Evolutionary conservation across 1,140 invertebrate species (phyloP).

Genomic region (Lycorma delicatula): DNA sequence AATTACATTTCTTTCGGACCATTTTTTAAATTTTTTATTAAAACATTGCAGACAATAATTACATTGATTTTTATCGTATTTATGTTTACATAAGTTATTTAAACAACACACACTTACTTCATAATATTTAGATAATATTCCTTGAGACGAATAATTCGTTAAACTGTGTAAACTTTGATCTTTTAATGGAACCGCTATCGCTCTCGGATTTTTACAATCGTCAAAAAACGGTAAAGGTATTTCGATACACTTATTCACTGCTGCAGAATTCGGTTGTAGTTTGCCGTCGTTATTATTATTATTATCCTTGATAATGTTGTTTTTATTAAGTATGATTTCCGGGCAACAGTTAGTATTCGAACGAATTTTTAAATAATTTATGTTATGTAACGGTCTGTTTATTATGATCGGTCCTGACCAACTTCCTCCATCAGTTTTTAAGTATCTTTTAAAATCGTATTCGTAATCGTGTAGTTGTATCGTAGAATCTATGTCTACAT

Average conservation of each 20-base stretch:
- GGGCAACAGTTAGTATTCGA: too few relatives aligned
- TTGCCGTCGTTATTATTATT: not conserved
- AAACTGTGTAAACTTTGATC: not conserved
- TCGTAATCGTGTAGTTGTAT: conserved; percentile 15
- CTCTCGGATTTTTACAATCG: not conserved
- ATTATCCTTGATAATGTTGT: too few relatives aligned
- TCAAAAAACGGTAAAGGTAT: not conserved
- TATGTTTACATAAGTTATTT: not conserved
- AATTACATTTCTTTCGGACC: not conserved
- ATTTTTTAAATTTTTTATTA: not conserved
- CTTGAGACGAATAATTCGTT: not conserved
- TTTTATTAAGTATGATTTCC: too few relatives aligned
- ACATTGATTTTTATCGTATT: not conserved
- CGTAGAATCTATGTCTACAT: conserved; percentile 10
- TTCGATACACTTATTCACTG: not conserved
- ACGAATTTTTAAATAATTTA: not conserved
- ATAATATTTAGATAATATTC: not conserved
- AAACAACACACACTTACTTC: not conserved
- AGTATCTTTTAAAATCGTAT: conserved; percentile 13
- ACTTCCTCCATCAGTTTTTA: conserved; percentile 22
- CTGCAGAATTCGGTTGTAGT: not conserved
- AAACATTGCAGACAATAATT: not conserved
- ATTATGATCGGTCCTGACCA: conserved; percentile 18
- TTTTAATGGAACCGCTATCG: not conserved
- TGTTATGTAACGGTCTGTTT: not conserved